These are phyloP conservation scores for Apostichopus leukothele DNA, from an alignment of 53 echinoderm and acorn worm genomes.

Conservation along the genomic window DNA sequence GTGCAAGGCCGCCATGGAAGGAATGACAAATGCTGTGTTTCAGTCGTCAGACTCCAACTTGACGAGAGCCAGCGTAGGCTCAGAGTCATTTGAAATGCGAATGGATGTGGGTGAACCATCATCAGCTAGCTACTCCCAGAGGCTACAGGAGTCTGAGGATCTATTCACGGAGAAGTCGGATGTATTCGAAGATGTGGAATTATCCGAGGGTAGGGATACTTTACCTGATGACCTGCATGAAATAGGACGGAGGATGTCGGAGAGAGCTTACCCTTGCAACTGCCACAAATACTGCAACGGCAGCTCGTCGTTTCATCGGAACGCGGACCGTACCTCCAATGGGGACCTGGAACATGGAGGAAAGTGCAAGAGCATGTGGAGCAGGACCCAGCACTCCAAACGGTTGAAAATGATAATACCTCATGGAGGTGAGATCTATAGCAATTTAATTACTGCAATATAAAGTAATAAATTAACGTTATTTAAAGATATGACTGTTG, in stretches of 20 bases:
- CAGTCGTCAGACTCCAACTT: slow-evolving; percentile 40
- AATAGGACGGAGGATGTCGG: slow-evolving; percentile 46
- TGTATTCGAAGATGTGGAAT: slow-evolving; percentile 43
- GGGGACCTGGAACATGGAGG: slow-evolving; percentile 62
- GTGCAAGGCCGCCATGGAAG: slow-evolving; percentile 39
- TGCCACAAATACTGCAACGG: slow-evolving; percentile 87
- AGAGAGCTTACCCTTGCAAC: slow-evolving; percentile 72
- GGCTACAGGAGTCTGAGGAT: not conserved
- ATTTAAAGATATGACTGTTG: no score
- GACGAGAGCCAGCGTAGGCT: slow-evolving; percentile 17
- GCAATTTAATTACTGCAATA: not conserved
- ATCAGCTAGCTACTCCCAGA: slow-evolving; percentile 13
- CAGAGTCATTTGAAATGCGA: slow-evolving; percentile 45
- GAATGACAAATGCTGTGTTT: slow-evolving; percentile 37
- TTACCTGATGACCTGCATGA: slow-evolving; percentile 38
- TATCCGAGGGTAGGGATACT: slow-evolving; percentile 39
- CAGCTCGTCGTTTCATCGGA: not conserved
- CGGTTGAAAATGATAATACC: slow-evolving; percentile 90
- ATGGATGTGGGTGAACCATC: slow-evolving; percentile 36
- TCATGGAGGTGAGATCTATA: slow-evolving; percentile 75
- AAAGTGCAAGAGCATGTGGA: slow-evolving; percentile 84
- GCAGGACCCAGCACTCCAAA: slow-evolving; percentile 82
- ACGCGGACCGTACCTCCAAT: slow-evolving; percentile 24
- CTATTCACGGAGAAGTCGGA: not conserved
- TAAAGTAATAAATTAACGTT: no score